phyloP scores from a whole-genome alignment of 2,113 vertebrate species.

The Arothron firmamentum region DNA sequence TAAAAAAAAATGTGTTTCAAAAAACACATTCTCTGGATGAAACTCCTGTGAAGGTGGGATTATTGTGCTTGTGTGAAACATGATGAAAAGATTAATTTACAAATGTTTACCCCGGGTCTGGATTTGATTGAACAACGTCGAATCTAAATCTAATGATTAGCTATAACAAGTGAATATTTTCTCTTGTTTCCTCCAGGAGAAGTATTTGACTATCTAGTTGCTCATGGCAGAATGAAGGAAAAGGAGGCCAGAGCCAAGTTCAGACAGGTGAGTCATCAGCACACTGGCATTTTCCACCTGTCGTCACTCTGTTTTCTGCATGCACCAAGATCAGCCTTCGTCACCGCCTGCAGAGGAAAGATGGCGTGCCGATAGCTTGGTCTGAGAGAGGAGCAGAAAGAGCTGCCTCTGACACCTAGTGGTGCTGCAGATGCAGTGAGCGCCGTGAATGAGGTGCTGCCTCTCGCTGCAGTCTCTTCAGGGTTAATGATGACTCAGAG shows the following conservation, averaged over 20 bases:
- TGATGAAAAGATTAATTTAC: too few species aligned
- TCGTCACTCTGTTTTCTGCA: conserved; percentile 30
- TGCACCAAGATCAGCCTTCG: conserved; percentile 56
- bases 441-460: not conserved
- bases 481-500: conserved; percentile 6
- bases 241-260: conserved; percentile 90
- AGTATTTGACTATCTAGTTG: conserved; percentile 87
- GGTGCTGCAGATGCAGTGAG: conserved; percentile 21
- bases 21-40: too few species aligned
- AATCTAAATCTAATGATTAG: not conserved
- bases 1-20: too few species aligned
- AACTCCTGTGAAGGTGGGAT: too few species aligned
- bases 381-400: conserved; percentile 17
- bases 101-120: too few species aligned
- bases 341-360: conserved; percentile 60
- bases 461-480: not conserved
- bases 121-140: too few species aligned
- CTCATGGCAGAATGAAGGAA: conserved; percentile 91
- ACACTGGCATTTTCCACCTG: conserved; percentile 11
- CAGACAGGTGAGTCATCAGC: conserved; percentile 82
- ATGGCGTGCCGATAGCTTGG: conserved; percentile 24
- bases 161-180: not conserved
- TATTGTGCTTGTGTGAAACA: too few species aligned
- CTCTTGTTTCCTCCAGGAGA: conserved; percentile 73
- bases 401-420: conserved; percentile 64